A percentile compares a stretch with the other conserved stretches of the same genome.
phyloP scores from a whole-genome alignment of 2,113 vertebrate genomes.

The Triplophysa siluroides region DNA sequence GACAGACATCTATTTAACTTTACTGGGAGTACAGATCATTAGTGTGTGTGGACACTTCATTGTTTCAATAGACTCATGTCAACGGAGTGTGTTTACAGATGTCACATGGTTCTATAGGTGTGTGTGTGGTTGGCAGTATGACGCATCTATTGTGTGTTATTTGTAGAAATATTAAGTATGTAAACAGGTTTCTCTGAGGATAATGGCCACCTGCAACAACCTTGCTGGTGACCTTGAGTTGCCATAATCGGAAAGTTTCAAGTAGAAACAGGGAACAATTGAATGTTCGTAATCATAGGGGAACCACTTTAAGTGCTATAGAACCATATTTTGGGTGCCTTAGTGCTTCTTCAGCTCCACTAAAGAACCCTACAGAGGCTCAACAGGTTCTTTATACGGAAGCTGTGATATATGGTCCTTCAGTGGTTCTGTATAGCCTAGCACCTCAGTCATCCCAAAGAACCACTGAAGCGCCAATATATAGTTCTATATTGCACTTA shows the following conservation, averaged over 20 bases:
- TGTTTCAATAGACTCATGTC: background rate
- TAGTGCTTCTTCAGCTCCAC: too few species aligned
- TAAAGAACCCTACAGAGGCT: too few species aligned
- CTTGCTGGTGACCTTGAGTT: slow-evolving; percentile 2
- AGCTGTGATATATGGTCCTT: too few species aligned
- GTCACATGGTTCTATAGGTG: background rate
- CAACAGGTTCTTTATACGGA: too few species aligned
- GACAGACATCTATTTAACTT: slow-evolving; percentile 3
- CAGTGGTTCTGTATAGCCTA: too few species aligned
- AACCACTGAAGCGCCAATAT: too few species aligned
- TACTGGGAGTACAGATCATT: slow-evolving; percentile 4
- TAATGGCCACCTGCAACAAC: background rate
- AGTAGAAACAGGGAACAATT: too few species aligned
- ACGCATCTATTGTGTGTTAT: slow-evolving; percentile 20
- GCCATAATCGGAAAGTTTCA: background rate
- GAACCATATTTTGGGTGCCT: too few species aligned
- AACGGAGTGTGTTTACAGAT: slow-evolving; percentile 15
- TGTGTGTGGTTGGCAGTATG: background rate
- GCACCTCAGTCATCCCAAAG: too few species aligned
- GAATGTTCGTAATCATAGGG: too few species aligned
- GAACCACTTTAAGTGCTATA: too few species aligned
- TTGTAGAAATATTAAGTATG: slow-evolving; percentile 13
- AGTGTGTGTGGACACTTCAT: slow-evolving; percentile 10
- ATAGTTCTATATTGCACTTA: too few species aligned
- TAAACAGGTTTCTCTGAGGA: background rate